Base-by-base conservation (phyloP, 2,797 vertebrate species). In the Thalassophryne amazonica region DNA sequence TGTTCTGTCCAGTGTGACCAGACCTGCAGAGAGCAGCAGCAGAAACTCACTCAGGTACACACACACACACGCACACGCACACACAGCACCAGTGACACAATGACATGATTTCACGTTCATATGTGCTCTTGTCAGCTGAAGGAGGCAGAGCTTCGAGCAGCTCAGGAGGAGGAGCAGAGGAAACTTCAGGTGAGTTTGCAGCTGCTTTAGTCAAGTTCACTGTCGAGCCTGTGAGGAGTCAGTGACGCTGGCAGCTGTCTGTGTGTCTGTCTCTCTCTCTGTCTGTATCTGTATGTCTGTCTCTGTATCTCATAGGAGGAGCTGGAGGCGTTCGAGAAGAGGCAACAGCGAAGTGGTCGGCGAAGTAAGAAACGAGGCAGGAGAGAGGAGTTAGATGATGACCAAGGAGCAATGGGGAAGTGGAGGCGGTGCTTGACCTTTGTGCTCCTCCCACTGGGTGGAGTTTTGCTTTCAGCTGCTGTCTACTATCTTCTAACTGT, bases 281-380 rank as follows among this genome's bases (percentile, higher is more conserved):
- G 2, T 15, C 8, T 66, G 38, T n/a, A n/a, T n/a, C n/a, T n/a
- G n/a, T 37, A 3, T 18, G 9, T 50, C 8, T 10, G 68, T 64
- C 2, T 12, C 4, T 8, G 11, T 1, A 4, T 5, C 3, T 47
- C 66, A 38, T 81, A 97, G 96, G 95, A 94, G 71, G 96, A 98
- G 88, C 83, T 97, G 62, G 94, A 98, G 68, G 95, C 94, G 25
- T 98, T 97, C 65, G 93, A 97, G 86, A 97, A 96, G 74, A 91
- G 94, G 10, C 89, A 95, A 72, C 96, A 95, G 71, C 94, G 93
- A 69, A 95, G 95, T 14, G 92, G 83, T 0, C 39, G 93, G 20
- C 84, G 93, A 52, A 92, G 84, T 61, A 96, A 94, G 82, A 93
- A 85, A 80, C 81, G 88, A 17, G 70, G 75, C 13, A 91, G 84